Percentiles rank a stretch among this genome's conserved stretches.
Conservation (phyloP, 2,888 invertebrate species). For the Cantharis nigra region DNA sequence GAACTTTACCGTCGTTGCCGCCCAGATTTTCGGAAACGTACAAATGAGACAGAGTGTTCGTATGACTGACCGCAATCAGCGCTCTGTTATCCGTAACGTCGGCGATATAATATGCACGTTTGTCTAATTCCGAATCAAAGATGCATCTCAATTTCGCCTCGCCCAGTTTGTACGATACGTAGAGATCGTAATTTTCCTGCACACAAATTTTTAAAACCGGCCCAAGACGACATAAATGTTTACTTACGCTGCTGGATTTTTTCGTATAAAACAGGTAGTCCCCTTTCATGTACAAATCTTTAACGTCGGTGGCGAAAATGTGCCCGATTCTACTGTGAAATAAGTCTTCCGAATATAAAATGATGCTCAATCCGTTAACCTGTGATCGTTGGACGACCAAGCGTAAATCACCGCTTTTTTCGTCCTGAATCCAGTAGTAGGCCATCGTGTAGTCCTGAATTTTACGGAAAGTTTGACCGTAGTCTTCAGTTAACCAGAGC, state of each 20-base stretch:
- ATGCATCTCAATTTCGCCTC: conserved; percentile 69
- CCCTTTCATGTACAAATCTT: conserved; percentile 81
- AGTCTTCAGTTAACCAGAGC: conserved; percentile 78
- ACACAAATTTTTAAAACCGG: conserved; percentile 8
- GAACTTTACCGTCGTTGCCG: conserved; percentile 62
- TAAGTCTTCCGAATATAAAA: conserved; percentile 53
- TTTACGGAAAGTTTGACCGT: conserved; percentile 72
- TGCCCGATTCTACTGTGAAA: conserved; percentile 41
- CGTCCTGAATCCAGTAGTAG: conserved; percentile 71
- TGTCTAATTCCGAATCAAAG: conserved; percentile 72
- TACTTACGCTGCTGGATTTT: conserved; percentile 63
- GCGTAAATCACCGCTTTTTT: conserved; percentile 47
- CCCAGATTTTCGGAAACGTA: conserved; percentile 75
- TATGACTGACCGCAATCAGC: conserved; percentile 82
- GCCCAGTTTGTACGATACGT: conserved; percentile 76
- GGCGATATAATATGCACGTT: conserved; percentile 76
- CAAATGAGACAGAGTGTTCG: conserved; percentile 72
- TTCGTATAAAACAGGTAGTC: conserved; percentile 86
- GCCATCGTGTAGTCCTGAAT: conserved; percentile 77
- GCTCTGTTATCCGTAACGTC: conserved; percentile 82
- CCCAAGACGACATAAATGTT: not conserved
- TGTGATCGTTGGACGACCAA: conserved; percentile 73
- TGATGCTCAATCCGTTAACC: conserved; percentile 62
- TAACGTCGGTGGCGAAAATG: conserved; percentile 62
- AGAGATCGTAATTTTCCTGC: conserved; percentile 64